Base-by-base conservation (phyloP, 2,888 invertebrate species). In the Charanyca ferruginea region DNA sequence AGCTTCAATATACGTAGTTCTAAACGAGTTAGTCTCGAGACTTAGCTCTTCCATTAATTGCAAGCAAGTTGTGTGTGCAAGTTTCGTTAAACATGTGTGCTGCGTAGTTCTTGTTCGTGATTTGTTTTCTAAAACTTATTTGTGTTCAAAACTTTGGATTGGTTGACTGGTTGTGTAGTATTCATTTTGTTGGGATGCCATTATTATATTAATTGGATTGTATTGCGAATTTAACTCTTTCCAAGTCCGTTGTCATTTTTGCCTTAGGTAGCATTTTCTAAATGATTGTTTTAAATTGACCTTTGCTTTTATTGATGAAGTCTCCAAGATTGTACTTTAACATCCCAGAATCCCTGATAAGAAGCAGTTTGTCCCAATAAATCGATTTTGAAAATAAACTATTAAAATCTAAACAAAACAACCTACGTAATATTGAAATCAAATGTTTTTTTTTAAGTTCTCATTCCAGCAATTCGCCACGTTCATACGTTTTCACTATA, bases 1-100 rank as follows among this genome's bases (percentile, higher is more conserved):
- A 63, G 42, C 65, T 79, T 71, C 64, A 60, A 72, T 57, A 47
- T 76, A 66, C n/a, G 11, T 32, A 79, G 79, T 81, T 51, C 35
- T 69, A 67, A 69, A 28, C 63, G 69, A 84, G 83, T 83, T 84
- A 83, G 80, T 81, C 72, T 66, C 66, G 11, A 67, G 51, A 68
- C 67, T 77, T 80, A 73, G 66, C 60, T 73, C 51, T 80, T 83
- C 80, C 85, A 87, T 87, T 89, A 90, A 90, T 89, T 87, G 86
- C 85, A 80, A 80, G 80, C 76, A 87, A 86, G 78, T 88, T 88
- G 80, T 84, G 80, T 73, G 54, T 54, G 60, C 62, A 84, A 90
- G 86, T 88, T 88, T 80, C 64, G 51, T 59, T 58, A 49, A 58
- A 60, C 76, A 73, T 73, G 68, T 77, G 70, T 60, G 61, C 47